phyloP scores from a whole-genome alignment of 2,888 invertebrate species.

The Dioctria linearis region DNA sequence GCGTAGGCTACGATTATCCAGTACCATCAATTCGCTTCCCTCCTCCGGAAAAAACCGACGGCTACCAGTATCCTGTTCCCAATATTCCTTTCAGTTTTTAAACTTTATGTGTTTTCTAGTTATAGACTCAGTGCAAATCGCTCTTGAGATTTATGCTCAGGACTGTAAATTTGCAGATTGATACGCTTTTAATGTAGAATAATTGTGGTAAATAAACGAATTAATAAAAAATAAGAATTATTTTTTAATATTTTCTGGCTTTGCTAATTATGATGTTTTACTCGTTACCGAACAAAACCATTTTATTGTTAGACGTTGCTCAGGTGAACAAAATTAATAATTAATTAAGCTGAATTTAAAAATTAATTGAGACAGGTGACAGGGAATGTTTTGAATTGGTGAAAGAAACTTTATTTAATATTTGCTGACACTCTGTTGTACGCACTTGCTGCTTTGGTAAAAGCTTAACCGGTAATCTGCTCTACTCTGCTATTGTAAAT shows the following conservation, averaged over 20 bases:
- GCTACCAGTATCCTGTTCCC: slow-evolving; percentile 41
- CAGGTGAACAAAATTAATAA: not conserved
- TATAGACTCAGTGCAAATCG: slow-evolving; percentile 28
- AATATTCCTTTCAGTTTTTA: slow-evolving; percentile 42
- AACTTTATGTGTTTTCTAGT: slow-evolving; percentile 35
- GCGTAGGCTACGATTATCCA: slow-evolving; percentile 8
- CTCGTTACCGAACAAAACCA: no score
- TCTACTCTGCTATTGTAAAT: no score
- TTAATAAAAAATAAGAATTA: not conserved
- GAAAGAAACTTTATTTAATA: no score
- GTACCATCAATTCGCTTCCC: not conserved
- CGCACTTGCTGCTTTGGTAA: no score
- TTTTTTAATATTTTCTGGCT: not conserved
- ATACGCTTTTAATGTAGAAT: slow-evolving; percentile 50
- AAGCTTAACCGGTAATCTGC: no score
- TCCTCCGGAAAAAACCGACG: not conserved
- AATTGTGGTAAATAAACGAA: slow-evolving; percentile 35
- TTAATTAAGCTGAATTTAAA: not conserved
- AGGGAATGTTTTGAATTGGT: no score
- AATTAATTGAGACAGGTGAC: no score
- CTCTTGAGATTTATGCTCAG: slow-evolving; percentile 32
- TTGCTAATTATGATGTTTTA: no score
- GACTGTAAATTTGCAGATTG: slow-evolving; percentile 46
- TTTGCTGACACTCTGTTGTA: no score
- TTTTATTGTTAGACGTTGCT: not conserved